Evolutionary conservation across 2,113 vertebrate species (phyloP).

Genomic region (Phylloscopus whistleri): DNA sequence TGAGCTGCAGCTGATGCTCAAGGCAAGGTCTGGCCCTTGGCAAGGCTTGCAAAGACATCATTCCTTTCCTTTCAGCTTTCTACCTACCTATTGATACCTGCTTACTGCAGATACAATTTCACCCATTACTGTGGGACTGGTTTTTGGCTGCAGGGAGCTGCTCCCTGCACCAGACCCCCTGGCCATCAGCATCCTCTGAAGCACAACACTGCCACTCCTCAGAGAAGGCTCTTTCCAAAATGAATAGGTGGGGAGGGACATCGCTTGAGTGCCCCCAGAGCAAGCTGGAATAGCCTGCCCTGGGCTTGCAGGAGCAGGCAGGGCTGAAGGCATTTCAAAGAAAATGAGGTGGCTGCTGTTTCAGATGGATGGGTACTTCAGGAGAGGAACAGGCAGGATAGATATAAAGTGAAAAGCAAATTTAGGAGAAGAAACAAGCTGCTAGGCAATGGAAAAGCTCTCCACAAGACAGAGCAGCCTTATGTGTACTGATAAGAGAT

Average conservation of each 20-base stretch:
- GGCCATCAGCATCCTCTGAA: background rate
- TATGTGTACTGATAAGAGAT: conserved; percentile 8
- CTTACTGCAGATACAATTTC: background rate
- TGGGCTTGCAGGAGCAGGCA: background rate
- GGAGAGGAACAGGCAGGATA: background rate
- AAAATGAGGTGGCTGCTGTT: background rate
- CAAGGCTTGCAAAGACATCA: background rate
- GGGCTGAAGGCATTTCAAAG: background rate
- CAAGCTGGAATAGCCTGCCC: background rate
- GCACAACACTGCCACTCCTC: background rate
- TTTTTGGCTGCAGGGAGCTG: background rate
- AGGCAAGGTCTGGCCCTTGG: background rate
- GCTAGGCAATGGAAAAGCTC: conserved; percentile 19
- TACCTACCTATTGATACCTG: background rate
- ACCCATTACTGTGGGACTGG: background rate
- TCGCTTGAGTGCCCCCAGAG: background rate
- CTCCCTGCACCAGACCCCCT: background rate
- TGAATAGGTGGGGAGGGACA: background rate
- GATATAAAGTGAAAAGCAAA: background rate
- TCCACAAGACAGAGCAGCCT: conserved; percentile 17
- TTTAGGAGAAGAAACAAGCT: background rate
- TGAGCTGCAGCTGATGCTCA: background rate
- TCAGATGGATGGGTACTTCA: background rate
- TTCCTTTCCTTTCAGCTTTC: background rate
- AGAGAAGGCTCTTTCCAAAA: background rate